Evolutionary conservation across 2,797 vertebrate species (phyloP).

Genomic region (Macropus fuliginosus): DNA sequence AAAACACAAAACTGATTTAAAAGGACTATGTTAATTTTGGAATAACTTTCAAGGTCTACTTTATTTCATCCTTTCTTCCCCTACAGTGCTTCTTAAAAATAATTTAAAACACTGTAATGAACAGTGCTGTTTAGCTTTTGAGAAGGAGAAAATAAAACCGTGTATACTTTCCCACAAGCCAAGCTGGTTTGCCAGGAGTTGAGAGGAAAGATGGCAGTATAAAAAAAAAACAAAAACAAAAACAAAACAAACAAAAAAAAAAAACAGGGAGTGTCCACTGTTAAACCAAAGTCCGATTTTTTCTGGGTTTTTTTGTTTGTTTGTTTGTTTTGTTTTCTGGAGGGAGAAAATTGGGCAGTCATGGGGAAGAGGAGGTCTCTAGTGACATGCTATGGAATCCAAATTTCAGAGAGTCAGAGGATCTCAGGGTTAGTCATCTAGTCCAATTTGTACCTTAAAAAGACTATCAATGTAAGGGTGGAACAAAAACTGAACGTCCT

Average conservation of each 20-base stretch:
- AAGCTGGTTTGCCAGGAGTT: background rate
- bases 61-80: background rate
- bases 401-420: background rate
- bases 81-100: background rate
- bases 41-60: background rate
- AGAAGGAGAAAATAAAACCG: background rate
- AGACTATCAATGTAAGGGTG: background rate
- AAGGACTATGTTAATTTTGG: background rate
- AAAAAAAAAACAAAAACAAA: background rate
- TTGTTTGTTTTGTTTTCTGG: background rate
- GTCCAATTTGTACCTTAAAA: background rate
- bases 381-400: background rate
- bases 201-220: background rate
- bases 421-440: background rate
- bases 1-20: background rate
- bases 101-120: background rate
- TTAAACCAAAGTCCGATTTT: background rate
- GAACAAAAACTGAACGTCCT: background rate
- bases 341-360: background rate
- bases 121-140: background rate
- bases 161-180: background rate
- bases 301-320: background rate
- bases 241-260: no score
- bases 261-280: background rate
- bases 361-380: background rate